phyloP scores from a whole-genome alignment of 2,113 vertebrate genomes.

The Clarias batrachus region DNA sequence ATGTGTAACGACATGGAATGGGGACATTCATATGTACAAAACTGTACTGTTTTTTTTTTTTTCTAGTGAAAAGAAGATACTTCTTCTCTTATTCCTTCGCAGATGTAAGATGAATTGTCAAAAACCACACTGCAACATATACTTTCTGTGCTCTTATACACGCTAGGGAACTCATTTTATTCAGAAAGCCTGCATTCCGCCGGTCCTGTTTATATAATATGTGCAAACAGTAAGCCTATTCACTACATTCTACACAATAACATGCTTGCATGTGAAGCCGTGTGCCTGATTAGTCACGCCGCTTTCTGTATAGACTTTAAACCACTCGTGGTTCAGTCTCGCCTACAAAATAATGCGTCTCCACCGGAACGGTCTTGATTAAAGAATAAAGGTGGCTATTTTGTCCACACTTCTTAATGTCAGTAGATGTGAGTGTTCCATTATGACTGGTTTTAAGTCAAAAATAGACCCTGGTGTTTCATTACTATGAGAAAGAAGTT shows the following conservation, averaged over 20 bases:
- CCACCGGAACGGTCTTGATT: constrained; percentile 31
- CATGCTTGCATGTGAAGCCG: constrained; percentile 24
- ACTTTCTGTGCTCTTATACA: constrained; percentile 4
- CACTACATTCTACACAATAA: constrained; percentile 32
- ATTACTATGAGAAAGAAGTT: constrained; percentile 63
- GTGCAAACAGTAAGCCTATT: constrained; percentile 40
- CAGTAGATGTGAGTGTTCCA: constrained; percentile 50
- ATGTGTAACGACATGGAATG: background rate
- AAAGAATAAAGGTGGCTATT: constrained; percentile 56
- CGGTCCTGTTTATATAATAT: constrained; percentile 17
- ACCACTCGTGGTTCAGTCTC: constrained; percentile 16
- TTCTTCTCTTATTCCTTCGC: background rate
- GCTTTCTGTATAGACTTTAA: constrained; percentile 5
- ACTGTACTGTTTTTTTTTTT: background rate
- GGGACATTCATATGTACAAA: background rate
- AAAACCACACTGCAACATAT: background rate
- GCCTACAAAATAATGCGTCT: background rate
- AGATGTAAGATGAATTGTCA: background rate
- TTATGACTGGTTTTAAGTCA: constrained; percentile 6
- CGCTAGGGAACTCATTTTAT: constrained; percentile 29
- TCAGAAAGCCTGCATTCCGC: constrained; percentile 17
- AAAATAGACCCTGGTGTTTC: constrained; percentile 53
- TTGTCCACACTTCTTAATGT: constrained; percentile 59
- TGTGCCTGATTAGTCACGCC: constrained; percentile 28
- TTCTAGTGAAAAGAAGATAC: background rate